Evolutionary conservation across 2,888 invertebrate genomes (phyloP).

Genomic region (Netelia virgata): DNA sequence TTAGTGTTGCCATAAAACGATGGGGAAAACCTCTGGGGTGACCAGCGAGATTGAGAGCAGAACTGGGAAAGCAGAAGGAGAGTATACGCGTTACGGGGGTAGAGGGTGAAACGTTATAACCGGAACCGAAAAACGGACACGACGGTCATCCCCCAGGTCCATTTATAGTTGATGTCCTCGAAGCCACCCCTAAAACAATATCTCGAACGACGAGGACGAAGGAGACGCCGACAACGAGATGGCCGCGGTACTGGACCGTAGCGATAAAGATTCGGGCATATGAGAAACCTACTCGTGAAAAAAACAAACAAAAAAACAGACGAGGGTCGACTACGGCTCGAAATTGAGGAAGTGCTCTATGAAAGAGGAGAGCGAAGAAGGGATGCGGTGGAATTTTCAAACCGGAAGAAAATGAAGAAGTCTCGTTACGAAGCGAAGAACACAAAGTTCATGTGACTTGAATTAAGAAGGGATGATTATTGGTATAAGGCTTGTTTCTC

Average conservation of each 20-base stretch:
- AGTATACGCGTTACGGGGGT: background rate
- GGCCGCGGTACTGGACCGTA: background rate
- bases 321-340: background rate
- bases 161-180: conserved; percentile 60
- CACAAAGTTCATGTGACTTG: too few species aligned
- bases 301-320: background rate
- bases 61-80: background rate
- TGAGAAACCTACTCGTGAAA: background rate
- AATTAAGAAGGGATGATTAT: too few species aligned
- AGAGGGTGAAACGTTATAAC: background rate
- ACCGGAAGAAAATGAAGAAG: conserved; percentile 10
- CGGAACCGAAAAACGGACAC: conserved; percentile 58
- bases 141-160: conserved; percentile 61
- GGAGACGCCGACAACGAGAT: background rate
- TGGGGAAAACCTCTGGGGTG: conserved; percentile 34
- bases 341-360: background rate
- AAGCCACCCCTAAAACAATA: conserved; percentile 5
- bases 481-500: too few species aligned
- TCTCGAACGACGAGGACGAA: background rate
- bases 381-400: conserved; percentile 3
- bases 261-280: background rate
- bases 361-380: conserved; percentile 41
- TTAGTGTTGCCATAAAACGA: conserved; percentile 67
- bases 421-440: too few species aligned
- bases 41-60: conserved; percentile 46